These are phyloP conservation scores for Scaptomyza parva DNA, from an alignment of 2,888 invertebrate genomes.

Conservation along the genomic window DNA sequence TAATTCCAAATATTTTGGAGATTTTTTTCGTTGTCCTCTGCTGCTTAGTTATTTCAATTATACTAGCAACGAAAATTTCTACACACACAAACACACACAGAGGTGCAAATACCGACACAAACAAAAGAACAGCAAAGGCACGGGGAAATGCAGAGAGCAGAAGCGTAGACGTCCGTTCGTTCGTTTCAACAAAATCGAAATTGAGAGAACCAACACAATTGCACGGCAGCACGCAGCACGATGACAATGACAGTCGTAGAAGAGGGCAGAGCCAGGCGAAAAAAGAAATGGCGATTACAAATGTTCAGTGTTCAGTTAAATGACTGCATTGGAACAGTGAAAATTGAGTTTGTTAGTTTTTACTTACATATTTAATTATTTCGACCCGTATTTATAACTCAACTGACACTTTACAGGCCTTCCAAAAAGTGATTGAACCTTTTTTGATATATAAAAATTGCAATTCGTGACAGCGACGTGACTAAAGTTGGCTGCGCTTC, in stretches of 20 bases:
- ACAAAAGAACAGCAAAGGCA: constrained; percentile 40
- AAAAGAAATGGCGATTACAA: constrained; percentile 74
- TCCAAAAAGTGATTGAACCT: constrained; percentile 47
- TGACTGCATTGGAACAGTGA: not conserved
- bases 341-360: not conserved
- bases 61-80: constrained; percentile 43
- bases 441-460: constrained; percentile 71
- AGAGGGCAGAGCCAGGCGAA: constrained; percentile 47
- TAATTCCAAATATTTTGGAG: constrained; percentile 21
- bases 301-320: constrained; percentile 28
- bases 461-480: constrained; percentile 75
- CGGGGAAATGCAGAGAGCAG: constrained; percentile 19
- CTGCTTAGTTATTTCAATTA: constrained; percentile 53
- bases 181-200: constrained; percentile 53
- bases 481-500: constrained; percentile 75
- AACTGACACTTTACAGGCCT: constrained; percentile 47
- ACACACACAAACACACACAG: constrained; percentile 30
- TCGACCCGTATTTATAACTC: constrained; percentile 26
- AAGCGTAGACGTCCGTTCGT: constrained; percentile 32
- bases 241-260: constrained; percentile 56
- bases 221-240: constrained; percentile 62
- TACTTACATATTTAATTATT: constrained; percentile 55
- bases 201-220: constrained; percentile 65
- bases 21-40: constrained; percentile 40
- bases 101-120: constrained; percentile 41